phyloP scores from a whole-genome alignment of 2,888 invertebrate genomes.

The Cotesia congregata region DNA sequence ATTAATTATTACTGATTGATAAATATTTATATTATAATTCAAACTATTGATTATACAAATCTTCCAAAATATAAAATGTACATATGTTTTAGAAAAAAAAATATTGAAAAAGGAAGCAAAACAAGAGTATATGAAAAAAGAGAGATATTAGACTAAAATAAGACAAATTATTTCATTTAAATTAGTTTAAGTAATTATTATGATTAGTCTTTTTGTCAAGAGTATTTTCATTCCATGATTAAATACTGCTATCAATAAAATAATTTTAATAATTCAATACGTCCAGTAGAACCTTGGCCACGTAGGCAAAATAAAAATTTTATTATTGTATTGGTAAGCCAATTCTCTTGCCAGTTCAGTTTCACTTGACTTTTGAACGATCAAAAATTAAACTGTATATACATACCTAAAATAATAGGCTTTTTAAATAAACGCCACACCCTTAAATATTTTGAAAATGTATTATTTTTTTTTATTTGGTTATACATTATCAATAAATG shows the following conservation, averaged over 20 bases:
- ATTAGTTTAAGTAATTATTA: not conserved
- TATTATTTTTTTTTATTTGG: not conserved
- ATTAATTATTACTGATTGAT: not conserved
- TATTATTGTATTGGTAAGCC: not conserved
- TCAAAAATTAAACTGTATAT: not conserved
- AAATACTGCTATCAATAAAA: not conserved
- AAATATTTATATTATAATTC: constrained; percentile 6
- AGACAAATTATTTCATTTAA: not conserved
- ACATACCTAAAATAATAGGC: not conserved
- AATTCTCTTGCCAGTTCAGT: not conserved
- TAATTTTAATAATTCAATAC: not conserved
- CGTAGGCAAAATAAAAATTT: not conserved
- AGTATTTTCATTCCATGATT: not conserved
- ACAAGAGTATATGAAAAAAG: not conserved
- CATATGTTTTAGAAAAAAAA: not conserved
- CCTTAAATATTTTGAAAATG: not conserved
- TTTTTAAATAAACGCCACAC: not conserved
- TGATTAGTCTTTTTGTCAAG: not conserved
- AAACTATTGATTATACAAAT: not conserved
- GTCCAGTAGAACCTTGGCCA: not conserved
- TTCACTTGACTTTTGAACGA: not conserved
- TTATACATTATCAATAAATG: not conserved
- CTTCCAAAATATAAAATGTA: constrained; percentile 8
- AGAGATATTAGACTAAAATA: not conserved
- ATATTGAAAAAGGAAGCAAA: constrained; percentile 3